A percentile compares a stretch with the other conserved stretches of the same genome.
Conservation (phyloP, 2,797 vertebrate species). For the Luscinia luscinia region DNA sequence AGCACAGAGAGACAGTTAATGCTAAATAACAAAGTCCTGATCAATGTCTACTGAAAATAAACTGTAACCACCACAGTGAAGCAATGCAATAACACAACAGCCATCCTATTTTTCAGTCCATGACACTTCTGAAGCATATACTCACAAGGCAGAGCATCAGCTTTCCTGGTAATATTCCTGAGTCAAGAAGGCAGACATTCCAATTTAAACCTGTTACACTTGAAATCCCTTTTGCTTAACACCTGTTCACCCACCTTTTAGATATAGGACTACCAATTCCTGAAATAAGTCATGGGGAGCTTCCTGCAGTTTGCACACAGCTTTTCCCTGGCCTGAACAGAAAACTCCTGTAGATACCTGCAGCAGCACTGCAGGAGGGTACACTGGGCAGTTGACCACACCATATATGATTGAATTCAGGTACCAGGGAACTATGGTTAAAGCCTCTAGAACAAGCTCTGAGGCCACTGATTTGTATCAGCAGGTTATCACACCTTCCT, state of each 20-base stretch:
- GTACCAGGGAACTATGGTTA: not conserved
- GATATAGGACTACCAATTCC: conserved; percentile 15
- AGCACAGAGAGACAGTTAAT: not conserved
- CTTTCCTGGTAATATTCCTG: not conserved
- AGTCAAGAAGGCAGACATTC: conserved; percentile 34
- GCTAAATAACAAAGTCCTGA: not conserved
- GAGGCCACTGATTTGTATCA: not conserved
- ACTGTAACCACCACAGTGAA: not conserved
- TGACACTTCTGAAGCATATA: not conserved
- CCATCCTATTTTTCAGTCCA: conserved; percentile 16
- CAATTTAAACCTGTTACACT: conserved; percentile 41
- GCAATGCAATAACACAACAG: not conserved
- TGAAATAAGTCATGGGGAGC: not conserved
- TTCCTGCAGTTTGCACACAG: not conserved
- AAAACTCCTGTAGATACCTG: not conserved
- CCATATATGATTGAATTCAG: not conserved
- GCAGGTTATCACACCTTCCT: not conserved
- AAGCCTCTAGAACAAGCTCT: not conserved
- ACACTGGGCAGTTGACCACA: not conserved
- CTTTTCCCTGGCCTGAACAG: not conserved
- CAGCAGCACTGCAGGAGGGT: not conserved
- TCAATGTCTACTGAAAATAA: conserved; percentile 23
- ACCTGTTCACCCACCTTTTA: not conserved
- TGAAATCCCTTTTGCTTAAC: conserved; percentile 38
- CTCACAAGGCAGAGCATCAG: not conserved